Conservation (phyloP, 2,113 vertebrate species). For the Gila orcuttii region DNA sequence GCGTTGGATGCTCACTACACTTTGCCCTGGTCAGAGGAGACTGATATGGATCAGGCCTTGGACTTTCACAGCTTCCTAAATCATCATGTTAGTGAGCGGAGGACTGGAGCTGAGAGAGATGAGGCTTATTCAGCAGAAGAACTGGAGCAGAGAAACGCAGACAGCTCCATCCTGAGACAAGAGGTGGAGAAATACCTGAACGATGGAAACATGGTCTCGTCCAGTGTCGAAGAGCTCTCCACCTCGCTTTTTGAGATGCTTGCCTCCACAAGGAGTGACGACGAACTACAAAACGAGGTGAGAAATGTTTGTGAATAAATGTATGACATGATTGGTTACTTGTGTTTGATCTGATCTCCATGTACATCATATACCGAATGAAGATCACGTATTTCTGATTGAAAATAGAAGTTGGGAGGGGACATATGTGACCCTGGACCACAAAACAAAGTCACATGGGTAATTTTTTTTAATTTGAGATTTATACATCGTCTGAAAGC, state of each 20-base stretch:
- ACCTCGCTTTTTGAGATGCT: slow-evolving; percentile 95
- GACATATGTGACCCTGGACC: no score
- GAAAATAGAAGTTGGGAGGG: no score
- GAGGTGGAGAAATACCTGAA: slow-evolving; percentile 91
- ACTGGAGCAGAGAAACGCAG: slow-evolving; percentile 50
- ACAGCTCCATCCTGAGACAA: slow-evolving; percentile 79
- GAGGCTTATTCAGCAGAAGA: slow-evolving; percentile 68
- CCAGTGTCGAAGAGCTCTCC: slow-evolving; percentile 90
- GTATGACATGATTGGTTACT: no score
- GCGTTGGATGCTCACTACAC: slow-evolving; percentile 84
- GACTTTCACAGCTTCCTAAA: slow-evolving; percentile 88
- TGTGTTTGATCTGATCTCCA: no score
- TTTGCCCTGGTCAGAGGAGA: slow-evolving; percentile 71
- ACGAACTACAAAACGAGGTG: slow-evolving; percentile 98
- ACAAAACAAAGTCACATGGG: no score
- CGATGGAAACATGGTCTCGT: slow-evolving; percentile 81
- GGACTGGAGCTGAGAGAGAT: slow-evolving; percentile 72
- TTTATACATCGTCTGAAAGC: no score
- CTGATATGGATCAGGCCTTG: slow-evolving; percentile 68
- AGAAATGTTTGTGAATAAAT: slow-evolving; percentile 16
- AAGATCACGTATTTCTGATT: no score
- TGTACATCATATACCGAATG: no score
- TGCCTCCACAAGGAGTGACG: slow-evolving; percentile 86
- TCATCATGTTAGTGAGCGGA: slow-evolving; percentile 73
- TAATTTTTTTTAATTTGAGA: no score